phyloP scores from a whole-genome alignment of 2,888 invertebrate genomes.

The Dorcus parallelipipedus region DNA sequence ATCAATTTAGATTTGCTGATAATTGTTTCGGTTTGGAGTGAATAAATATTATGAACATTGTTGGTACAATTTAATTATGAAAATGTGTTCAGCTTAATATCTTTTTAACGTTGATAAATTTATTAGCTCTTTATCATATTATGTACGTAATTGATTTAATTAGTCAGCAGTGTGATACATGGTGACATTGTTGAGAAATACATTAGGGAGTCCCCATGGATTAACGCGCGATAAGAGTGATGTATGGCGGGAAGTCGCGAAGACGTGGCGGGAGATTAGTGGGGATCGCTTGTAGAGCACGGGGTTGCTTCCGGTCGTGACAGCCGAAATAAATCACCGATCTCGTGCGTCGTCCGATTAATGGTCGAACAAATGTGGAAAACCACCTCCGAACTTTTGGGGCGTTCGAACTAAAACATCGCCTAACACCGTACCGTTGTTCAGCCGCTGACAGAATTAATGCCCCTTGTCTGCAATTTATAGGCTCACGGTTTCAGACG shows the following conservation, averaged over 20 bases:
- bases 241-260: slow-evolving; percentile 49
- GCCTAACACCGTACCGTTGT: neutral
- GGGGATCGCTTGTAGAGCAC: slow-evolving; percentile 47
- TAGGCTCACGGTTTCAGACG: slow-evolving; percentile 9
- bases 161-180: neutral
- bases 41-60: slow-evolving; percentile 8
- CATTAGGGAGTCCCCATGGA: slow-evolving; percentile 30
- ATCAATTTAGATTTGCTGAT: too few species aligned
- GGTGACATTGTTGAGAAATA: neutral
- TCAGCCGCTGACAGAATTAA: neutral
- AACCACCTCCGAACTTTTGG: slow-evolving; percentile 46
- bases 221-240: slow-evolving; percentile 46
- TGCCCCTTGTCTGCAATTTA: slow-evolving; percentile 2
- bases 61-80: neutral
- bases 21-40: too few species aligned
- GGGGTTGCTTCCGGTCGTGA: slow-evolving; percentile 49
- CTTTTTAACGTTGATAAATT: slow-evolving; percentile 2
- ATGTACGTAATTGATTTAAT: neutral
- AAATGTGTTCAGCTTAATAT: neutral
- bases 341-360: slow-evolving; percentile 39
- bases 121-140: neutral
- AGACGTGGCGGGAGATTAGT: slow-evolving; percentile 48
- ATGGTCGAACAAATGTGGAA: slow-evolving; percentile 50
- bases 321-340: slow-evolving; percentile 48
- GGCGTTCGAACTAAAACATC: neutral